Base-by-base conservation (phyloP, 2,888 invertebrate species). In the Apoda limacodes region DNA sequence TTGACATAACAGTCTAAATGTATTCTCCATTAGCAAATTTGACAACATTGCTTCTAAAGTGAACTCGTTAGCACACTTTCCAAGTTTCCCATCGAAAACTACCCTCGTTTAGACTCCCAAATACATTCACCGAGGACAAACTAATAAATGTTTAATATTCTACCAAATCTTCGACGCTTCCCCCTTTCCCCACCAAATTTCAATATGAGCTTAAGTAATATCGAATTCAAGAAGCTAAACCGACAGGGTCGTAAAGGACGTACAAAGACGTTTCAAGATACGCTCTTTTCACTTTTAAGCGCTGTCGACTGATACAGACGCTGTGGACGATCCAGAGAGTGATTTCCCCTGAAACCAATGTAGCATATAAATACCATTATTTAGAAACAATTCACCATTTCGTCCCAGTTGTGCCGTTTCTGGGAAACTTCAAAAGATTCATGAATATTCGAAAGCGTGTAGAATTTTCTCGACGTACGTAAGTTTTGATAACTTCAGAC, bases 61-160 rank as follows among this genome's bases (percentile, higher is more conserved):
- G 57, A 60, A 61, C 60, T 66, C 64, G 69, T 71, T 74, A 75
- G 70, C 76, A 74, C 76, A 74, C 70, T 75, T 76, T 69, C 69
- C 57, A 50, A 72, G 67, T 68, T 70, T 59, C 61, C 44, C 57
- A 60, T 60, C 66, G 62, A 63, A 61, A 70, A 71, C 71, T 71
- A 71, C 71, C 67, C 60, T 50, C 69, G 65, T 60, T 74, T 71
- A 65, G 61, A 70, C 68, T 69, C 60, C 65, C 69, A 71, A 72
- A 74, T 71, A 70, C 68, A 65, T 46, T 58, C 47, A 40, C 45
- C 51, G 67, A 66, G 74, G 70, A 72, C 71, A 68, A 78, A 78
- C 76, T 80, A 78, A 76, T 80, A 80, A 78, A 78, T 75, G 75
- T 75, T 78, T 78, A 76, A 76, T 78, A 76, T 76, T 74, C 74